Evolutionary conservation across 1,140 invertebrate species (phyloP).

Genomic region (Listronotus bonariensis): DNA sequence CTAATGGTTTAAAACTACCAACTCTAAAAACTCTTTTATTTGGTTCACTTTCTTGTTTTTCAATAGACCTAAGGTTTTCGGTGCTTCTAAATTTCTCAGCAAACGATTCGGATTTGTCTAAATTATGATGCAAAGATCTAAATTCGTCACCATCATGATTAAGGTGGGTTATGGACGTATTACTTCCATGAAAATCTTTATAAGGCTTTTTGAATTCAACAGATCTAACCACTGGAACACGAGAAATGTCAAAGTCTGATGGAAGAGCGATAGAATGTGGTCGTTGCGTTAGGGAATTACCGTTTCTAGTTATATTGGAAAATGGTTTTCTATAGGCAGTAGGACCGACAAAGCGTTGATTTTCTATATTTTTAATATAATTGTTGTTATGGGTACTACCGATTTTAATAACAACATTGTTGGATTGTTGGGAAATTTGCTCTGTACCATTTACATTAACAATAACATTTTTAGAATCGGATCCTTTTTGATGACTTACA

Average conservation of each 20-base stretch:
- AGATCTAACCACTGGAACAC: slow-evolving; percentile 54
- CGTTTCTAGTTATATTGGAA: slow-evolving; percentile 43
- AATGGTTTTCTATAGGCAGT: slow-evolving; percentile 55
- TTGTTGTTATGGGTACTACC: slow-evolving; percentile 25
- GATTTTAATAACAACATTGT: slow-evolving; percentile 53
- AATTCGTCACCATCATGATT: slow-evolving; percentile 9
- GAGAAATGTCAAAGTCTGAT: slow-evolving; percentile 49
- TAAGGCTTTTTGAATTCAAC: slow-evolving; percentile 56
- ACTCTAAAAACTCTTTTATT: slow-evolving; percentile 42
- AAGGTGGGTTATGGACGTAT: slow-evolving; percentile 48
- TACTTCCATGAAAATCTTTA: slow-evolving; percentile 45
- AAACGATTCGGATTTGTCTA: not conserved
- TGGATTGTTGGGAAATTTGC: slow-evolving; percentile 41
- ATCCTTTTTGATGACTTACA: slow-evolving; percentile 2
- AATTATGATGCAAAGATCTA: slow-evolving; percentile 4
- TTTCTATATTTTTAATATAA: slow-evolving; percentile 27
- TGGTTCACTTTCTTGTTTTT: slow-evolving; percentile 27
- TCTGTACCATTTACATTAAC: slow-evolving; percentile 50
- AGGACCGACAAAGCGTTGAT: slow-evolving; percentile 46
- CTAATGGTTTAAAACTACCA: slow-evolving; percentile 44
- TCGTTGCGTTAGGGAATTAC: slow-evolving; percentile 19
- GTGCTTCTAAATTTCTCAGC: slow-evolving; percentile 20
- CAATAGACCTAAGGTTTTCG: slow-evolving; percentile 21
- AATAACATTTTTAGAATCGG: slow-evolving; percentile 38
- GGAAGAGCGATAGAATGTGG: slow-evolving; percentile 53